Conservation (phyloP, 2,797 vertebrate species). For the Sebastes steindachneri region DNA sequence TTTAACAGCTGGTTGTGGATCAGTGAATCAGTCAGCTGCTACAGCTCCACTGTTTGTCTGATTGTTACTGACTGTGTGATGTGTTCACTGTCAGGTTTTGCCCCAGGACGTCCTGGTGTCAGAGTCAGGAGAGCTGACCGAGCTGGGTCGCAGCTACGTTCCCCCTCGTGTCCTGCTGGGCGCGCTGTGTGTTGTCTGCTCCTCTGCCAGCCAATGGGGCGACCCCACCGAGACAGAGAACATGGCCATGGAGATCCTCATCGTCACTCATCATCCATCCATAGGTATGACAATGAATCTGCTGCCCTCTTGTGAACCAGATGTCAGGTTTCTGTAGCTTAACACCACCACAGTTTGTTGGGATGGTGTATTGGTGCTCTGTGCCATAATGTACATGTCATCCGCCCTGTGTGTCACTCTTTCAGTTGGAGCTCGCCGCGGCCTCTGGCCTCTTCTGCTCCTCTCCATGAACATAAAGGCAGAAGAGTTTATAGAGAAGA, state of each 20-base stretch:
- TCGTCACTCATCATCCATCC: conserved; percentile 92
- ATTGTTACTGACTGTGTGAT: background rate
- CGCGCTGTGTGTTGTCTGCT: conserved; percentile 88
- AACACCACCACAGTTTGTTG: background rate
- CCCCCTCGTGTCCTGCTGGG: conserved; percentile 89
- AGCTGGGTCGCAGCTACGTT: conserved; percentile 86
- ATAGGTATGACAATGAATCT: conserved; percentile 80
- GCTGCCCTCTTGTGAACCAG: background rate
- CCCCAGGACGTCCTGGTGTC: conserved; percentile 85
- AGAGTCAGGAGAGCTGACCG: conserved; percentile 89
- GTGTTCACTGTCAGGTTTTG: conserved; percentile 82
- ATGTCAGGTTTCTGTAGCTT: background rate
- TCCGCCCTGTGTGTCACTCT: background rate
- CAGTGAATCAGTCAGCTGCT: background rate
- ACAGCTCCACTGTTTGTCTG: background rate
- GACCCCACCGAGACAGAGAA: conserved; percentile 86
- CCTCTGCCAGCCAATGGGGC: conserved; percentile 85
- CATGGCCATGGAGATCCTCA: conserved; percentile 89
- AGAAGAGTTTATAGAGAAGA: conserved; percentile 88
- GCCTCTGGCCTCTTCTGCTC: conserved; percentile 91
- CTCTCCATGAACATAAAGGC: conserved; percentile 90
- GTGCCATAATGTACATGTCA: background rate
- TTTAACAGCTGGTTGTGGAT: background rate
- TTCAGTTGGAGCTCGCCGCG: conserved; percentile 85
- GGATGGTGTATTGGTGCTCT: background rate